Percentiles rank a stretch among this genome's conserved stretches.
Evolutionary conservation across 2,888 invertebrate species (phyloP).

Genomic region (Trachelus iudaicus): DNA sequence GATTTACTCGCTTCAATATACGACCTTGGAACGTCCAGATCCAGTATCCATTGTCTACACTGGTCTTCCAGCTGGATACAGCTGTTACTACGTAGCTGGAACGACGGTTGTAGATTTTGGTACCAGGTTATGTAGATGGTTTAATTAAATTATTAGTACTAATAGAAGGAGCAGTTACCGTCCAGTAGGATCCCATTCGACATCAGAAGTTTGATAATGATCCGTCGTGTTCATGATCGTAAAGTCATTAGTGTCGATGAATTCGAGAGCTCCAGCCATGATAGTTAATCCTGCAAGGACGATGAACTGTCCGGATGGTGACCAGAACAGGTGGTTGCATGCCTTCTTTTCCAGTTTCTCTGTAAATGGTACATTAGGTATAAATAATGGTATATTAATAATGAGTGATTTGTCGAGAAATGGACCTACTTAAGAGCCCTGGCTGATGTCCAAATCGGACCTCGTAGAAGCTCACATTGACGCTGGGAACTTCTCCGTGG

Average conservation of each 20-base stretch:
- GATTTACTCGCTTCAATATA: constrained; percentile 82
- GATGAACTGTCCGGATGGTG: constrained; percentile 94
- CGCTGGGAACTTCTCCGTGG: constrained; percentile 89
- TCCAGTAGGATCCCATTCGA: constrained; percentile 99
- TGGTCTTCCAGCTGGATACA: constrained; percentile 95
- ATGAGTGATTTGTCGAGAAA: not conserved
- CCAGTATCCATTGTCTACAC: constrained; percentile 92
- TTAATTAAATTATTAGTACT: not conserved
- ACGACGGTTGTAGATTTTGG: not conserved
- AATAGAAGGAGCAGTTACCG: constrained; percentile 64
- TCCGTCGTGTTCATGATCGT: constrained; percentile 94
- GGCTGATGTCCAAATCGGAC: constrained; percentile 92
- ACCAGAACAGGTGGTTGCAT: constrained; percentile 95
- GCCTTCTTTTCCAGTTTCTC: constrained; percentile 81
- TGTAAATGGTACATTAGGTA: constrained; percentile 32
- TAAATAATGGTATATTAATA: not conserved
- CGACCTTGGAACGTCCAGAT: constrained; percentile 97
- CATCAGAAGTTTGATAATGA: constrained; percentile 94
- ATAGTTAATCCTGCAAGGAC: constrained; percentile 89
- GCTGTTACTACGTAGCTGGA: constrained; percentile 87
- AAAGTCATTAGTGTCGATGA: constrained; percentile 95
- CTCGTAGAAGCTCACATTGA: constrained; percentile 92
- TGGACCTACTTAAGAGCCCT: constrained; percentile 82
- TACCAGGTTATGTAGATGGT: not conserved
- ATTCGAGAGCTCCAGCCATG: constrained; percentile 91